Conservation (phyloP, 2,797 vertebrate genomes). For the Clarias laeviceps region DNA sequence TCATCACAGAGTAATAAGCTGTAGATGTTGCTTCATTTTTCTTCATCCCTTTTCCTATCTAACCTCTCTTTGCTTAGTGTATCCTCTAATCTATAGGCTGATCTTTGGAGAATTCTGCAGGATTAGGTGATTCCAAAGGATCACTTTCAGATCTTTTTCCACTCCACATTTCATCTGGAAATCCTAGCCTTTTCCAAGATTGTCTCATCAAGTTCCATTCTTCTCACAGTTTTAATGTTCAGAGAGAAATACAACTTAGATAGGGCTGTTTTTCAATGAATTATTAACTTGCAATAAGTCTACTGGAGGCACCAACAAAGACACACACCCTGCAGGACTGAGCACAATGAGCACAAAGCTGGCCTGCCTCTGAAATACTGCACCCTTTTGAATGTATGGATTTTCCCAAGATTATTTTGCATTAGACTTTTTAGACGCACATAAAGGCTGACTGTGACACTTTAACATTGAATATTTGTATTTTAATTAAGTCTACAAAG, state of each 20-base stretch:
- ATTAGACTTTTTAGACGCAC: conserved; percentile 22
- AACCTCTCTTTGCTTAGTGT: conserved; percentile 13
- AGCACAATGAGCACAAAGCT: conserved; percentile 1
- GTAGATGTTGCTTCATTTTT: neutral
- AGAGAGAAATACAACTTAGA: neutral
- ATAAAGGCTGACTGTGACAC: neutral
- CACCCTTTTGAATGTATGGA: conserved; percentile 21
- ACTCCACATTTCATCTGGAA: conserved; percentile 21
- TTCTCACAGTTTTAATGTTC: neutral
- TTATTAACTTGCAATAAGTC: conserved; percentile 23
- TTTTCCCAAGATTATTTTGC: neutral
- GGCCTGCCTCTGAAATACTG: conserved; percentile 1
- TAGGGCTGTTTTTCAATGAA: conserved; percentile 11
- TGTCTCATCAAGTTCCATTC: conserved; percentile 9
- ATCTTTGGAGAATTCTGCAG: conserved; percentile 10
- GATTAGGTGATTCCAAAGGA: conserved; percentile 35
- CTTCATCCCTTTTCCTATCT: neutral
- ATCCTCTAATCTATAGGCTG: conserved; percentile 26
- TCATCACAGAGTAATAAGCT: conserved; percentile 12
- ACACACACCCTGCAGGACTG: neutral
- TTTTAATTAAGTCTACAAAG: conserved; percentile 20
- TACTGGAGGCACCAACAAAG: neutral
- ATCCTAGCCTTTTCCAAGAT: conserved; percentile 15
- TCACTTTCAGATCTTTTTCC: conserved; percentile 29
- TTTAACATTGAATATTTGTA: neutral